A percentile compares a stretch with the other conserved stretches of the same genome.
Conservation (phyloP, 2,888 invertebrate species). For the Drosophila sordidapex region DNA sequence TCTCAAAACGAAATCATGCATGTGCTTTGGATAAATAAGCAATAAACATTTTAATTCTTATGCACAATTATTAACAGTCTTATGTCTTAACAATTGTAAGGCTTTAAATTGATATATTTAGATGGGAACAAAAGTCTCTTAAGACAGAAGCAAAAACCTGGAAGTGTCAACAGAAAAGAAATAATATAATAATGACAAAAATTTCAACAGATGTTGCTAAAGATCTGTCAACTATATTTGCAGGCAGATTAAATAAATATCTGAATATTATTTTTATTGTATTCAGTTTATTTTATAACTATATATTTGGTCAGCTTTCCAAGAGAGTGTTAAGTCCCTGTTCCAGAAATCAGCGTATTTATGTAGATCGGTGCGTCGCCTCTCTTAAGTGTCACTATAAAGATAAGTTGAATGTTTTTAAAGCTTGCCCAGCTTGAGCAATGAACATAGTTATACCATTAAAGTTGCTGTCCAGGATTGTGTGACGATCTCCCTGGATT, state of each 20-base stretch:
- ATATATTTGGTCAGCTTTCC: background rate
- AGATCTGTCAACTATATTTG: background rate
- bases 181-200: background rate
- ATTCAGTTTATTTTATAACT: background rate
- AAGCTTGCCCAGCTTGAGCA: background rate
- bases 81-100: background rate
- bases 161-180: background rate
- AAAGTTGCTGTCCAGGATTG: slow-evolving; percentile 34
- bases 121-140: background rate
- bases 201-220: background rate
- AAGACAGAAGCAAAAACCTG: background rate
- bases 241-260: background rate
- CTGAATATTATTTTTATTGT: background rate
- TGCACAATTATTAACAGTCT: background rate
- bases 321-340: background rate
- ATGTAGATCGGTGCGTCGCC: slow-evolving; percentile 43
- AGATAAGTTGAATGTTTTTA: background rate
- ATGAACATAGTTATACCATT: slow-evolving; percentile 29
- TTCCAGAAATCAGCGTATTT: slow-evolving; percentile 13
- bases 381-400: slow-evolving; percentile 37
- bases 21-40: background rate
- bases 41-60: slow-evolving; percentile 5
- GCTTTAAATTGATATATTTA: background rate
- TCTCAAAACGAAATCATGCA: background rate
- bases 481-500: slow-evolving; percentile 36